phyloP scores from a whole-genome alignment of 1,140 invertebrate species.

The Neotoxoptera formosana region DNA sequence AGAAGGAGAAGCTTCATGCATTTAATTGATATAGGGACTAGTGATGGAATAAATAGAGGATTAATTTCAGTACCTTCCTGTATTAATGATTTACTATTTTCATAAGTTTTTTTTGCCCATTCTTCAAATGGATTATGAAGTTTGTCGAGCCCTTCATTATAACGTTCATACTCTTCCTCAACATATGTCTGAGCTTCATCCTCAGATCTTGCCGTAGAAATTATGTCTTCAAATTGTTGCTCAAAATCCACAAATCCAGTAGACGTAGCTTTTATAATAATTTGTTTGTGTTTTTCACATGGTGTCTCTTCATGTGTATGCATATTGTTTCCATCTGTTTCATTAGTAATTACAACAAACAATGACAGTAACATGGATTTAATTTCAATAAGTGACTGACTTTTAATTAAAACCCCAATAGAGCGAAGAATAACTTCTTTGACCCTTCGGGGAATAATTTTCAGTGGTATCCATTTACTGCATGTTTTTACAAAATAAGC shows the following conservation, averaged over 20 bases:
- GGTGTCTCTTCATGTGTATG: not conserved
- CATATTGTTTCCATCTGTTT: not conserved
- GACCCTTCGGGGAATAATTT: not conserved
- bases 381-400: not conserved
- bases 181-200: not conserved
- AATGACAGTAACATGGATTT: not conserved
- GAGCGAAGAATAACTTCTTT: not conserved
- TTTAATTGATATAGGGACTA: not conserved
- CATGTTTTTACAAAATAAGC: slow-evolving; percentile 28
- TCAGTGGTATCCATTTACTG: not conserved
- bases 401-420: not conserved
- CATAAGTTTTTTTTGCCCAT: not conserved
- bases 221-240: not conserved
- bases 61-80: not conserved
- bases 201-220: not conserved
- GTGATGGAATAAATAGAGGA: not conserved
- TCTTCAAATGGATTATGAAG: slow-evolving; percentile 14
- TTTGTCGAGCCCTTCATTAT: not conserved
- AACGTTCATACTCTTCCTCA: not conserved
- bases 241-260: not conserved
- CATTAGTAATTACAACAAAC: not conserved
- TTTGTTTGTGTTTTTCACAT: not conserved
- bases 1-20: not conserved
- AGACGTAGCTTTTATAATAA: not conserved
- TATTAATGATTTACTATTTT: not conserved